These are phyloP conservation scores for Baccha elongata DNA, from an alignment of 2,888 invertebrate species.

Conservation along the genomic window DNA sequence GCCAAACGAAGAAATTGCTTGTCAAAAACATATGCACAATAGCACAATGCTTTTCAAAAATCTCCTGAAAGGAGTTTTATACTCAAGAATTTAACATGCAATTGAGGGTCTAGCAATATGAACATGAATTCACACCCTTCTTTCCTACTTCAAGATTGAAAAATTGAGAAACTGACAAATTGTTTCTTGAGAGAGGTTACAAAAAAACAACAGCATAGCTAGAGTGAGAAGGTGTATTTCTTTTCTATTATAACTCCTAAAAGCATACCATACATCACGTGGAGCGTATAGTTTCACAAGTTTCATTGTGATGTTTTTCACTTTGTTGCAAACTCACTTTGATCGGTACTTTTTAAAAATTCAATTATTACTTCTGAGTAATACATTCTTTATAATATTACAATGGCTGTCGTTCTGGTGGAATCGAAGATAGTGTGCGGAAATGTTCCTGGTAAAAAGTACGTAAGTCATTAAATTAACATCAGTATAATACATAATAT, in stretches of 20 bases:
- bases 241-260: background rate
- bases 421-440: background rate
- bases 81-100: slow-evolving; percentile 62
- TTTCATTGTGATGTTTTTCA: slow-evolving; percentile 31
- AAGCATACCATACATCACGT: slow-evolving; percentile 6
- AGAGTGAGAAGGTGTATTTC: too few species aligned
- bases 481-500: background rate
- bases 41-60: slow-evolving; percentile 43
- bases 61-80: slow-evolving; percentile 36
- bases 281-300: slow-evolving; percentile 37
- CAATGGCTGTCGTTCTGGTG: background rate
- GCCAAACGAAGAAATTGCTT: slow-evolving; percentile 64
- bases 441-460: background rate
- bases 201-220: too few species aligned
- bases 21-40: slow-evolving; percentile 66
- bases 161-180: slow-evolving; percentile 67
- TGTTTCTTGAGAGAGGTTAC: slow-evolving; percentile 10
- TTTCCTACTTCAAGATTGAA: slow-evolving; percentile 27
- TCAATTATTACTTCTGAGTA: slow-evolving; percentile 35
- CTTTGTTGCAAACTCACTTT: slow-evolving; percentile 10
- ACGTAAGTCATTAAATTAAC: slow-evolving; percentile 43
- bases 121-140: slow-evolving; percentile 42
- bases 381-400: slow-evolving; percentile 28
- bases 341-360: slow-evolving; percentile 19
- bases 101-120: slow-evolving; percentile 27